A percentile compares a stretch with the other conserved stretches of the same genome.
Conservation (phyloP, 2,888 invertebrate genomes). For the Caenorhabditis sp. region DNA sequence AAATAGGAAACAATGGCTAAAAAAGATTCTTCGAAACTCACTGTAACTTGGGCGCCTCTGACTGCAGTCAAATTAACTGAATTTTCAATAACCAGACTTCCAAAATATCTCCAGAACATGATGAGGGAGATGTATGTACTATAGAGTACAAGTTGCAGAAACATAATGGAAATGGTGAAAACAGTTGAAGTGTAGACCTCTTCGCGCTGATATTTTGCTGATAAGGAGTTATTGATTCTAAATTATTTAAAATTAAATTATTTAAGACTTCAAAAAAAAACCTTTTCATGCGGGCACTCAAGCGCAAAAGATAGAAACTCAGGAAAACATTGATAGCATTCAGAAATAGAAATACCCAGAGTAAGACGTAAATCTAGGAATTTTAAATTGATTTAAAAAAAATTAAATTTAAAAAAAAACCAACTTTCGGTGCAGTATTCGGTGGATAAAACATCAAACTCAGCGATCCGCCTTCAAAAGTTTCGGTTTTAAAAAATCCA, state of each 20-base stretch:
- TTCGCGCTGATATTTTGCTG: constrained; percentile 31
- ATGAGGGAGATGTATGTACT: constrained; percentile 10
- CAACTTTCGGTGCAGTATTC: neutral
- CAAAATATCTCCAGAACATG: neutral
- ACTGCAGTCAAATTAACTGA: neutral
- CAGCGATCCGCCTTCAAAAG: neutral
- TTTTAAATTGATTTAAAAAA: neutral
- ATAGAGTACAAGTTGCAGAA: constrained; percentile 24
- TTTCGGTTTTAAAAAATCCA: neutral
- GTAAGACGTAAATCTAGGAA: too few species aligned
- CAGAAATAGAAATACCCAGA: too few species aligned
- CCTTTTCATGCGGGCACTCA: too few species aligned
- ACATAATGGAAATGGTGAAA: constrained; percentile 22
- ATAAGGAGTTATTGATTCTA: constrained; percentile 8
- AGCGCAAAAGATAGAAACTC: neutral
- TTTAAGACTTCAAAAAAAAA: too few species aligned
- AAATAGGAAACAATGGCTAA: too few species aligned
- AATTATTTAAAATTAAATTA: too few species aligned
- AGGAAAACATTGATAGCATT: neutral
- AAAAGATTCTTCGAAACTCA: too few species aligned
- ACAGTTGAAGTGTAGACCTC: constrained; percentile 15
- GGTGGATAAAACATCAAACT: constrained; percentile 5
- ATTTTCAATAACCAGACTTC: neutral
- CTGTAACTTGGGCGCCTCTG: neutral
- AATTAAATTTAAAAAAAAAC: neutral